Conservation (phyloP, 2,113 vertebrate species). For the Hystrix cristata region DNA sequence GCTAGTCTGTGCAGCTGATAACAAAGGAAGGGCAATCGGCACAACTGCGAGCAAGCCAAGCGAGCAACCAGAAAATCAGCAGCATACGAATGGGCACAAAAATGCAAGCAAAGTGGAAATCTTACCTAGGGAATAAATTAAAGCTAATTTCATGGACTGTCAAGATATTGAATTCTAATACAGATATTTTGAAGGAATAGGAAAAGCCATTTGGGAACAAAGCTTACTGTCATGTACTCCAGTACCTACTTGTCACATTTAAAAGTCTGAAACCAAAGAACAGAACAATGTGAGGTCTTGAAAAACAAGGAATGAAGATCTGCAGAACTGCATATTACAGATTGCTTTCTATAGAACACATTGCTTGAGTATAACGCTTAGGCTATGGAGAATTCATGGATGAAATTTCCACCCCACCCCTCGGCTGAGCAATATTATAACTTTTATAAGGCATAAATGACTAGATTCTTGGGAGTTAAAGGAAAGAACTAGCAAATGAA, state of each 20-base stretch:
- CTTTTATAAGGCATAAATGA: background rate
- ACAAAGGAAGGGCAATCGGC: constrained; percentile 27
- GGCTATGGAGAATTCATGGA: background rate
- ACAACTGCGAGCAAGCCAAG: background rate
- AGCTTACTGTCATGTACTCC: background rate
- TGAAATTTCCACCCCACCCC: background rate
- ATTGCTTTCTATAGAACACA: background rate
- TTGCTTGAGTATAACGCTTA: background rate
- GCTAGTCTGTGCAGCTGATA: background rate
- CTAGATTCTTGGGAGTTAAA: background rate
- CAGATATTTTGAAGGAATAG: background rate
- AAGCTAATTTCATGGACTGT: constrained; percentile 25
- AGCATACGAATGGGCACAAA: background rate
- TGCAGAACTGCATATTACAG: background rate
- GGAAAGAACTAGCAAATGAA: background rate
- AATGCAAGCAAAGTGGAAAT: background rate
- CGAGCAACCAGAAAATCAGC: constrained; percentile 8
- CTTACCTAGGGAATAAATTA: constrained; percentile 50
- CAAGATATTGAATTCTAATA: constrained; percentile 12
- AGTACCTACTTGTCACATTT: background rate
- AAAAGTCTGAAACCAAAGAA: constrained; percentile 18
- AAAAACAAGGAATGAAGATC: background rate
- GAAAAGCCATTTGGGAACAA: background rate
- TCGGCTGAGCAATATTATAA: background rate
- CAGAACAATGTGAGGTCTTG: background rate